Evolutionary conservation across 2,797 vertebrate genomes (phyloP), one percentile per base, ranked within the genome.

Genomic region (Luscinia luscinia): DNA sequence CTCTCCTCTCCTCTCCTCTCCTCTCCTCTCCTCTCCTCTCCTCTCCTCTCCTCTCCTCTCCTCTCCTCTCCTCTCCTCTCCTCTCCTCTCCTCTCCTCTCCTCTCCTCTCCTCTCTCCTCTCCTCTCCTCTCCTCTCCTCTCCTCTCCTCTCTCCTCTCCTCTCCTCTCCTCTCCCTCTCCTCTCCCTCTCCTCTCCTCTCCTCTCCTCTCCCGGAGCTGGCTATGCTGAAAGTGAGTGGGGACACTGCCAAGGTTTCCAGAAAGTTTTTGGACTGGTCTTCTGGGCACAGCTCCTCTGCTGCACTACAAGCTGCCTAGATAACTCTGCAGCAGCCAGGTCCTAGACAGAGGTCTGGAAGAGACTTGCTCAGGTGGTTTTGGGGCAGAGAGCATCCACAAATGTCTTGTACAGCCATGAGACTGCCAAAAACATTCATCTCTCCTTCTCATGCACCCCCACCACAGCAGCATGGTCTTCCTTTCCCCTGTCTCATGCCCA

Each of bases 381-480:
- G 38, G 34, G 20, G 3, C 34, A 89, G 32, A 74, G 22, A 51
- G 4, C 36, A 58, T 66, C 28, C 63, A 62, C 30, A 69, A 21
- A 59, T 23, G 4, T 58, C 68, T 92, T 67, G 8, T 11, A 59
- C 6, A 48, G 38, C 48, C 11, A 41, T 14, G 11, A 64, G 38
- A 12, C 13, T 64, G 11, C 23, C 66, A 59, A 36, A 78, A 75
- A 40, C 11, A 38, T 58, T 17, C 12, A 7, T 74, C 7, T 57
- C 1, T 43, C 40, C 66, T 94, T 64, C 59, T 85, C 17, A 21
- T 66, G 34, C 23, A 69, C 32, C 14, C 13, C 30, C 18, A 49
- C 32, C 48, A 57, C 17, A 67, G 30, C 16, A 81, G 13, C 0
- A 0, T n/a, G 26, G 12, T 69, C 27, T 80, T 76, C 12, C 23